These are phyloP conservation scores for Rhynchopsitta pachyrhyncha DNA, from an alignment of 2,113 vertebrate genomes.

Conservation along the genomic window DNA sequence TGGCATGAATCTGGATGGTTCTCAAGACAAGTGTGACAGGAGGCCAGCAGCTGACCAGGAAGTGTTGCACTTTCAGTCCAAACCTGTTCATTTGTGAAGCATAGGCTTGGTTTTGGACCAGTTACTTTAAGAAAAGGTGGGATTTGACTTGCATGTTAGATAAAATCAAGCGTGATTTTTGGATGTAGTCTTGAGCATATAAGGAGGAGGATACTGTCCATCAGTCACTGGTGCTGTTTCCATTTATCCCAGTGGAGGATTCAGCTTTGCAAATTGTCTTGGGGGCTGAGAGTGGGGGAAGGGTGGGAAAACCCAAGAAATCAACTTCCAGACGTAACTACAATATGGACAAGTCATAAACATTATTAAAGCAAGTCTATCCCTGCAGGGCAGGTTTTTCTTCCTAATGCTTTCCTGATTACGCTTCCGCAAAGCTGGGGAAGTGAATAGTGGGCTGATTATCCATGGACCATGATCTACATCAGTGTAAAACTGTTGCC, in stretches of 20 bases:
- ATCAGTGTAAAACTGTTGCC: conserved; percentile 71
- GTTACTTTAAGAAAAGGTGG: conserved; percentile 38
- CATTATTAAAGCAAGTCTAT: conserved; percentile 71
- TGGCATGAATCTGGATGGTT: conserved; percentile 26
- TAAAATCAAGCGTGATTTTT: conserved; percentile 20
- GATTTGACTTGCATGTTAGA: not conserved
- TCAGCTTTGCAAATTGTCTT: not conserved
- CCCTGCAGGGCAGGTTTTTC: conserved; percentile 73
- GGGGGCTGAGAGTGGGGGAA: not conserved
- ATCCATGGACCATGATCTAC: conserved; percentile 72
- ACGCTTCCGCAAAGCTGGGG: conserved; percentile 71
- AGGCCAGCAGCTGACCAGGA: not conserved
- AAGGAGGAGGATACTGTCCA: not conserved
- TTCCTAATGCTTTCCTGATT: conserved; percentile 77
- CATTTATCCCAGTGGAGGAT: not conserved
- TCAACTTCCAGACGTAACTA: conserved; percentile 62
- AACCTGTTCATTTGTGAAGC: not conserved
- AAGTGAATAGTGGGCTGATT: conserved; percentile 78
- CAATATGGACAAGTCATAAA: conserved; percentile 69
- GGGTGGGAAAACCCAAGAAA: conserved; percentile 55
- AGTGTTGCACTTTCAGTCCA: not conserved
- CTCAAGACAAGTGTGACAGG: conserved; percentile 29
- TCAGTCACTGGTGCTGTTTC: not conserved
- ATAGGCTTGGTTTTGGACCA: not conserved
- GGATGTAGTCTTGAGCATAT: not conserved